Evolutionary conservation across 2,797 vertebrate species (phyloP).

Genomic region (Morus bassanus): DNA sequence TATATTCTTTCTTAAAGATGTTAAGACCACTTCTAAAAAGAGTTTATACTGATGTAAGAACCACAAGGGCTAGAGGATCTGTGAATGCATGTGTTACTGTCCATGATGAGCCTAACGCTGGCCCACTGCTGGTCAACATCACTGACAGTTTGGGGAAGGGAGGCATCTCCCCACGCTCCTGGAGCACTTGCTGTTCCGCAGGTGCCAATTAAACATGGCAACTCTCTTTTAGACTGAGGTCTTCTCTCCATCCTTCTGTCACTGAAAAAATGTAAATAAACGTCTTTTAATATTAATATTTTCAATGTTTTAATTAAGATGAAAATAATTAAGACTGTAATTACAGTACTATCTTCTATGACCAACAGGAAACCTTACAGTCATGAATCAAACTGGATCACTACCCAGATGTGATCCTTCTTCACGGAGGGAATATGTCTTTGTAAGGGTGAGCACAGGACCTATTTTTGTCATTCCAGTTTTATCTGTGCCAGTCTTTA

Average conservation of each 20-base stretch:
- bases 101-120: background rate
- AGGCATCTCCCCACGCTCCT: background rate
- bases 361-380: background rate
- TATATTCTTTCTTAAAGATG: background rate
- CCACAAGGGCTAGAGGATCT: background rate
- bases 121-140: background rate
- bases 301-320: background rate
- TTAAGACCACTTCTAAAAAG: background rate
- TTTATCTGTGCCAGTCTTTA: background rate
- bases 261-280: background rate
- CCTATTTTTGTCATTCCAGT: accelerated
- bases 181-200: background rate
- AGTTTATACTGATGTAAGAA: background rate
- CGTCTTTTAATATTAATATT: no score
- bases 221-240: background rate
- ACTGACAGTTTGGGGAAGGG: background rate
- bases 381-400: background rate
- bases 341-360: background rate
- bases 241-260: background rate
- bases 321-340: background rate
- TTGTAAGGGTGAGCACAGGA: background rate
- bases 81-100: background rate
- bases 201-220: accelerated
- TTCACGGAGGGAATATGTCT: background rate
- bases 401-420: background rate